Percentiles rank a stretch among this genome's conserved stretches.
Evolutionary conservation across 2,113 vertebrate species (phyloP).

Genomic region (Ameiurus melas): DNA sequence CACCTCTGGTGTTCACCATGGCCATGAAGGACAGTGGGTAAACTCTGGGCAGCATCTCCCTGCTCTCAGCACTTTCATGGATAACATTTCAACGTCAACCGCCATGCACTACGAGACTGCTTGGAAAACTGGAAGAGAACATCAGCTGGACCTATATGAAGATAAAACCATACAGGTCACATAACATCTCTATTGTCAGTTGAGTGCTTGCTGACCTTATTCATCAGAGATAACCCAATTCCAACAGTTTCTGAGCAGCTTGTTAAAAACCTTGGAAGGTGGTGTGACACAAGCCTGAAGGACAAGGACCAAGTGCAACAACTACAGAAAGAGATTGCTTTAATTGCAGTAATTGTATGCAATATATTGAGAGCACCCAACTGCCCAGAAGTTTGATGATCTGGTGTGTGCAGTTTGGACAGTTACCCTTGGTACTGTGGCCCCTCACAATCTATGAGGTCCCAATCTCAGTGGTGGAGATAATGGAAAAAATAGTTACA

Average conservation of each 20-base stretch:
- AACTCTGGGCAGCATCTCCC: too few relatives aligned
- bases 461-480: background rate
- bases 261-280: conserved; percentile 41
- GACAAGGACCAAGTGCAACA: conserved; percentile 25
- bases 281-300: conserved; percentile 33
- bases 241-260: conserved; percentile 32
- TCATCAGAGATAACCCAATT: conserved; percentile 17
- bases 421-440: background rate
- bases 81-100: too few relatives aligned
- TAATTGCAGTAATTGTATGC: background rate
- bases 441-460: background rate
- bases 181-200: conserved; percentile 35
- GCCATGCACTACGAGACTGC: too few relatives aligned
- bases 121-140: background rate
- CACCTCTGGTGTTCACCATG: too few relatives aligned
- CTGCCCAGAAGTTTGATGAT: conserved; percentile 28
- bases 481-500: background rate
- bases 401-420: conserved; percentile 39
- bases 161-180: conserved; percentile 22
- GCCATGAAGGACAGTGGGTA: too few relatives aligned
- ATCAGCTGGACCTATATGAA: conserved; percentile 33
- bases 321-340: background rate
- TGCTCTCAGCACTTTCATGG: too few relatives aligned
- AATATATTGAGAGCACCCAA: conserved; percentile 13
- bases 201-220: background rate